A percentile compares a stretch with the other conserved stretches of the same genome.
These are phyloP conservation scores for Hypocryptadius cinnamomeus DNA, from an alignment of 2,113 vertebrate species.

Conservation along the genomic window DNA sequence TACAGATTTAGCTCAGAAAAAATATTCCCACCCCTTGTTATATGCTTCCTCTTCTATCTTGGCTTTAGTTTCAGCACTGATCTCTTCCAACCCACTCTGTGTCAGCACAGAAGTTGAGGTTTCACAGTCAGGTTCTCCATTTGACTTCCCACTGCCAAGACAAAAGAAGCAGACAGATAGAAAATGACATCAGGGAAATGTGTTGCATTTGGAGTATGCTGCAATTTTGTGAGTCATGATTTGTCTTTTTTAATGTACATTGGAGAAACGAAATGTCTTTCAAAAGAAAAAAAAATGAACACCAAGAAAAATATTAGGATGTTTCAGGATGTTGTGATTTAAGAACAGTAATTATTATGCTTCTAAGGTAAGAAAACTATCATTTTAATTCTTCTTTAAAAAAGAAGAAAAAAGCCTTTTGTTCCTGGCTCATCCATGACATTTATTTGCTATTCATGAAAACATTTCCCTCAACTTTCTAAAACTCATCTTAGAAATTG, in stretches of 20 bases:
- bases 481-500: slow-evolving; percentile 30
- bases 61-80: slow-evolving; percentile 82
- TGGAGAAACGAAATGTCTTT: background rate
- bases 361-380: background rate
- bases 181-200: background rate
- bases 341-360: background rate
- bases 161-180: slow-evolving; percentile 63
- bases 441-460: background rate
- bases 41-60: slow-evolving; percentile 91
- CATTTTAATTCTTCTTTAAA: background rate
- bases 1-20: background rate
- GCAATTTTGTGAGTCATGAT: background rate
- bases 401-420: background rate
- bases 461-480: background rate
- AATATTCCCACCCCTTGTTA: slow-evolving; percentile 84
- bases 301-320: background rate
- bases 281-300: background rate
- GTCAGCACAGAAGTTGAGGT: slow-evolving; percentile 58
- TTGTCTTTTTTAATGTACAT: background rate
- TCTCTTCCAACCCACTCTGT: slow-evolving; percentile 74
- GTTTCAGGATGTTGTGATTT: background rate
- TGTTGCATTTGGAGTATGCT: background rate
- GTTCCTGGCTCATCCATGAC: background rate
- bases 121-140: slow-evolving; percentile 77
- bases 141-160: slow-evolving; percentile 83